Base-by-base conservation (phyloP, 2,113 vertebrate genomes). In the Sinosuthora webbiana region DNA sequence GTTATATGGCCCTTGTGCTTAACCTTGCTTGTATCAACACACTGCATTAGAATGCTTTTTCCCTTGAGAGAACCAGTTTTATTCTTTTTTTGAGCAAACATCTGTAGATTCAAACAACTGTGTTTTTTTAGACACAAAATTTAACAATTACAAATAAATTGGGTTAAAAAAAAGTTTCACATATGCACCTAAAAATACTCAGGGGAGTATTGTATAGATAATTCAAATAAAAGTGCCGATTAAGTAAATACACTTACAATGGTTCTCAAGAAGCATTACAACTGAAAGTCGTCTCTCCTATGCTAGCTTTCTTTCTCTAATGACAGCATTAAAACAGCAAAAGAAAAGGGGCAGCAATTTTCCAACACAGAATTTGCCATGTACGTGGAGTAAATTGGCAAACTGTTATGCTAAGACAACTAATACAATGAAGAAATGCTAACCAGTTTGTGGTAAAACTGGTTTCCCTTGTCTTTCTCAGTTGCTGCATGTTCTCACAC, bases 41-140 rank as follows among this genome's bases (percentile, higher is more conserved):
- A 3, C 35, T 82, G 74, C 24, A 83, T 39, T 33, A 67, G 33
- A 83, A 50, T 1, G 8, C 0, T 17, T 27, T 45, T 44, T 42
- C 1, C 4, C 11, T 13, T 1, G 1, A 57, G 33, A 13, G 41
- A 74, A 80, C 0, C 3, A 52, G 9, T 37, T 21, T 7, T 31
- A 69, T 28, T 7, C 4, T 10, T 23, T 49, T 50, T 70, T 37
- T 60, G 7, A 85, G 13, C 3, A 95, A 75, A 77, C 1, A 8
- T n/a, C 16, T 75, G 10, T 7, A 30, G 16, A 33, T 84, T 57
- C 20, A 81, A 89, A 1, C 11, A 50, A 49, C 11, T 7, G 24
- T n/a, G 77, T 47, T 35, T 59, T 70, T 37, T 50, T 5, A 12
- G 15, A 50, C 5, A 52, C 0, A 53, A 82, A 67, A 49, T 28